Conservation (phyloP, 2,888 invertebrate genomes). For the Cerastis rubricosa region DNA sequence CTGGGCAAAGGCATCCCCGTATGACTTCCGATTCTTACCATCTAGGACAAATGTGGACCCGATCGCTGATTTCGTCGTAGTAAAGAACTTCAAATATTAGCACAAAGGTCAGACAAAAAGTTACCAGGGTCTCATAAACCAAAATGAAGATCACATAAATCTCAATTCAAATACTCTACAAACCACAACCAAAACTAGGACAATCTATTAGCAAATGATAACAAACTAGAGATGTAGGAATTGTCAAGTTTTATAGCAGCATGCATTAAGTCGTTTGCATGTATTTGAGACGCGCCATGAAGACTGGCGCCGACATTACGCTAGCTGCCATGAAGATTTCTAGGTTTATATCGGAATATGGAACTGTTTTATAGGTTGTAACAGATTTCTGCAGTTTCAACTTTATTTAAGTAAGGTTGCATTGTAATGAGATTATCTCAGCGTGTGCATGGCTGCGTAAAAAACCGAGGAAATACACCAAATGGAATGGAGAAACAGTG, state of each 20-base stretch:
- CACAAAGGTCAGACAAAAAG: neutral
- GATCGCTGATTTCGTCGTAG: neutral
- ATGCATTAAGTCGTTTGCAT: conserved; percentile 68
- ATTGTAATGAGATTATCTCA: conserved; percentile 13
- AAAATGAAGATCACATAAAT: neutral
- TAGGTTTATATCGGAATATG: conserved; percentile 47
- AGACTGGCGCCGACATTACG: conserved; percentile 63
- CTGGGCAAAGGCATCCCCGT: neutral
- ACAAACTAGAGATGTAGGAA: conserved; percentile 52
- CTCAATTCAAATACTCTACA: neutral
- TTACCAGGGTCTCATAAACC: neutral
- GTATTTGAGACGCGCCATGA: conserved; percentile 62
- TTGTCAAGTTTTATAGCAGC: conserved; percentile 65
- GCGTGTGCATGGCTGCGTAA: too few relatives aligned
- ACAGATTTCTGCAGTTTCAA: conserved; percentile 36
- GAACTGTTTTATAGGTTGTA: conserved; percentile 46
- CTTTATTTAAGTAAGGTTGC: conserved; percentile 41
- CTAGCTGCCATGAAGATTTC: conserved; percentile 50
- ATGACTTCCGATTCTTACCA: neutral
- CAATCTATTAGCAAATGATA: conserved; percentile 62
- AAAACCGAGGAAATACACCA: too few relatives aligned
- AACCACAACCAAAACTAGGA: conserved; percentile 22
- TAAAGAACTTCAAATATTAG: neutral
- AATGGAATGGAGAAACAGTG: too few relatives aligned
- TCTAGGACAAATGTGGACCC: neutral